Percentiles rank a stretch among this genome's conserved stretches.
These are phyloP conservation scores for Apis laboriosa DNA, from an alignment of 1,140 invertebrate species.

Conservation along the genomic window DNA sequence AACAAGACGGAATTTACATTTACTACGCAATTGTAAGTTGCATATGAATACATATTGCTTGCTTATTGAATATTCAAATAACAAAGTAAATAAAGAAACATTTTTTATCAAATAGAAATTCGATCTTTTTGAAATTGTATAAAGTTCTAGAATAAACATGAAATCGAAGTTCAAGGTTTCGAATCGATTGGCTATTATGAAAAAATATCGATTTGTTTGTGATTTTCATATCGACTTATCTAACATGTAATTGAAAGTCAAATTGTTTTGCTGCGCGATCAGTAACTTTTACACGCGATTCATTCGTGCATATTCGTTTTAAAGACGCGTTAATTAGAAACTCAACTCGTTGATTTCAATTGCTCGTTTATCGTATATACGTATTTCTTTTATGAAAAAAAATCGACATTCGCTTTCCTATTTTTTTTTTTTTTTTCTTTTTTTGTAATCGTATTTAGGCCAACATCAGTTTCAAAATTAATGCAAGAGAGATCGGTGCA, in stretches of 20 bases:
- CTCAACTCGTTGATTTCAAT: not conserved
- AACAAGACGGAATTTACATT: not conserved
- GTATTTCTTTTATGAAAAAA: not conserved
- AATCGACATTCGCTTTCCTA: not conserved
- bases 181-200: no score
- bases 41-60: not conserved
- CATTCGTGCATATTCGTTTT: not conserved
- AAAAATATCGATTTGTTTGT: not conserved
- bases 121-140: no score
- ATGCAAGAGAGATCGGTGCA: slow-evolving; percentile 37
- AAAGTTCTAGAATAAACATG: no score
- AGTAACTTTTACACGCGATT: not conserved
- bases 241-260: no score
- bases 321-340: not conserved
- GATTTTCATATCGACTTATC: not conserved
- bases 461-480: slow-evolving; percentile 18
- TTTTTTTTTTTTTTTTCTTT: not conserved
- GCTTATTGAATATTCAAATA: not conserved
- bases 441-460: not conserved
- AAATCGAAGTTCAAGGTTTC: no score
- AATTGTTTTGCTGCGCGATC: not conserved
- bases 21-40: not conserved
- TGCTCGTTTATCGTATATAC: not conserved
- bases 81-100: not conserved
- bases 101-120: no score